Evolutionary conservation across 2,797 vertebrate genomes (phyloP), one percentile per base, ranked within the genome.

Genomic region (Arctocebus calabarensis): DNA sequence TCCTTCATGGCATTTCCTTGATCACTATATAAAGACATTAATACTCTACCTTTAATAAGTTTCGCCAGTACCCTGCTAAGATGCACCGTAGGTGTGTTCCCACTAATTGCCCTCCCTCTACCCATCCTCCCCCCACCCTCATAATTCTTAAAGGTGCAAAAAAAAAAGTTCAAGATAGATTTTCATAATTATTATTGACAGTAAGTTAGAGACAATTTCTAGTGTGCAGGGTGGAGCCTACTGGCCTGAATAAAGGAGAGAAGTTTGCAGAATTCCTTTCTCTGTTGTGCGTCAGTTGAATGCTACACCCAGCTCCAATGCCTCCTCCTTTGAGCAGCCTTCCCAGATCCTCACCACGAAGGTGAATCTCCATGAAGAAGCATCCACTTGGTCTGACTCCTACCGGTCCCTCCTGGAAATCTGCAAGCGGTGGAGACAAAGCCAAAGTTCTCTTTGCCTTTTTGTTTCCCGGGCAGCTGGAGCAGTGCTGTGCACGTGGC

Each of bases 71-170:
- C n/a, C n/a, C n/a, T n/a, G n/a, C n/a, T n/a, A n/a, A n/a, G n/a
- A n/a, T n/a, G n/a, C n/a, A n/a, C n/a, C n/a, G n/a, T n/a, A n/a
- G n/a, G n/a, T n/a, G n/a, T n/a, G n/a, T n/a, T n/a, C n/a, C n/a
- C n/a, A n/a, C n/a, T n/a, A n/a, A n/a, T n/a, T n/a, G n/a, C n/a
- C n/a, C n/a, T n/a, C n/a, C n/a, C n/a, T n/a, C n/a, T n/a, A n/a
- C n/a, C n/a, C n/a, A n/a, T n/a, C n/a, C n/a, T n/a, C n/a, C n/a
- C n/a, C n/a, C n/a, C n/a, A n/a, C n/a, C n/a, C n/a, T n/a, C 52
- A 77, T 3, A 13, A 61, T 90, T 96, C 22, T 87, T 93, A 48
- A 91, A 57, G 19, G 45, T 32, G 32, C 13, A 84, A 88, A 77
- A 59, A 52, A 34, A 43, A n/a, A 45, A 8, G 43, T 64, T 45